A percentile compares a stretch with the other conserved stretches of the same genome.
Evolutionary conservation across 2,888 invertebrate species (phyloP).

Genomic region (Acronicta leporina): DNA sequence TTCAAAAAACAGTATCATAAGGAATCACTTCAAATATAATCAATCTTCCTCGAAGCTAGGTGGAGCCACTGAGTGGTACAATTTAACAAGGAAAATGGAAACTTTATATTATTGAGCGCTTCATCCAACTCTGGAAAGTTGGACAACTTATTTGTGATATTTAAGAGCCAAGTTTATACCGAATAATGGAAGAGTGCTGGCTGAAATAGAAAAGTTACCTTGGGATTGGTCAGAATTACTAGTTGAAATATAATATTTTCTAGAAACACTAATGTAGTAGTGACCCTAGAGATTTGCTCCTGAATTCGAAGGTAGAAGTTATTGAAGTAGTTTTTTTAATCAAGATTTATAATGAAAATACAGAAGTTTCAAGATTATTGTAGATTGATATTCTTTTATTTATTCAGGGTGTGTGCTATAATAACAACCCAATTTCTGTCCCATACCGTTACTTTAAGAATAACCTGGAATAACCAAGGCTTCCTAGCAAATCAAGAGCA

Average conservation of each 20-base stretch:
- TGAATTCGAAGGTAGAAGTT: background rate
- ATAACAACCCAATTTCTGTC: too few relatives aligned
- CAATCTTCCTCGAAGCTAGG: slow-evolving; percentile 45
- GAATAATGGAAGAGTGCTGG: slow-evolving; percentile 35
- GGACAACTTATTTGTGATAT: slow-evolving; percentile 57
- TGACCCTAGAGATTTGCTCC: background rate
- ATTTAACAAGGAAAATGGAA: slow-evolving; percentile 65
- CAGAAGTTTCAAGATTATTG: too few relatives aligned
- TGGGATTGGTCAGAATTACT: slow-evolving; percentile 1
- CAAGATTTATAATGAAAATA: too few relatives aligned
- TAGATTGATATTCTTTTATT: too few relatives aligned
- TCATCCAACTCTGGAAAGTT: slow-evolving; percentile 61
- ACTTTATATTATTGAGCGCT: slow-evolving; percentile 66
- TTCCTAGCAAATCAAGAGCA: too few relatives aligned
- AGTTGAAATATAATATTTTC: background rate
- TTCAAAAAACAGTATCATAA: too few relatives aligned
- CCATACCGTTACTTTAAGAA: too few relatives aligned
- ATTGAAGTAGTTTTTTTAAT: too few relatives aligned
- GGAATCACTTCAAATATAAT: slow-evolving; percentile 31
- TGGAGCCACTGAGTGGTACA: slow-evolving; percentile 46
- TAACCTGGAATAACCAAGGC: too few relatives aligned
- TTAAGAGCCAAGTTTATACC: slow-evolving; percentile 71
- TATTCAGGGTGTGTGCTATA: too few relatives aligned
- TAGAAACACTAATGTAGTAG: background rate
- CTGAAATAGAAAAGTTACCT: slow-evolving; percentile 22